phyloP scores from a whole-genome alignment of 2,113 vertebrate genomes.

The Dissostichus mawsoni region DNA sequence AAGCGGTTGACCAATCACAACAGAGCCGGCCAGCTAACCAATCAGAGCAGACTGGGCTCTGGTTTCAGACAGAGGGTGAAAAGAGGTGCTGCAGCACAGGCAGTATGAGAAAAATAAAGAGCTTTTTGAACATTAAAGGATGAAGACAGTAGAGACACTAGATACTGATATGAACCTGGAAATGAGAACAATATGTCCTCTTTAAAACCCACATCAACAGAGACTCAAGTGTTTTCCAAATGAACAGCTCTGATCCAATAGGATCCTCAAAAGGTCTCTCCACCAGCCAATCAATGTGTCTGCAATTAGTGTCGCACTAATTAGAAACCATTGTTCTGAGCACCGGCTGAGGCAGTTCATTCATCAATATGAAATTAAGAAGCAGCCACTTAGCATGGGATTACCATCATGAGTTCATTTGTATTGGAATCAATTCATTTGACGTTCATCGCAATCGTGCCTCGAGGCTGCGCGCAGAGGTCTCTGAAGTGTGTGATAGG shows the following conservation, averaged over 20 bases:
- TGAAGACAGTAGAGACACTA: too few species aligned
- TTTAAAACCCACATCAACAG: conserved; percentile 1
- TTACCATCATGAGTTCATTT: conserved; percentile 74
- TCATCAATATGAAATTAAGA: conserved; percentile 81
- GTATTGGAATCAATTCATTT: conserved; percentile 75
- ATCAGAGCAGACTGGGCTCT: too few species aligned
- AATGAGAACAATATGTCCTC: not conserved
- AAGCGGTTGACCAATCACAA: too few species aligned
- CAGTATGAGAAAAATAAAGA: too few species aligned
- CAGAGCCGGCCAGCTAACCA: too few species aligned
- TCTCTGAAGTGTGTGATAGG: conserved; percentile 27
- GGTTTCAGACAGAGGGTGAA: too few species aligned
- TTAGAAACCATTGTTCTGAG: conserved; percentile 77
- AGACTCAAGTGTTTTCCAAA: conserved; percentile 1
- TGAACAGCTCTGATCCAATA: conserved; percentile 36
- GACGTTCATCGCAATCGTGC: conserved; percentile 43
- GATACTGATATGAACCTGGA: too few species aligned
- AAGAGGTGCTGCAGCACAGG: too few species aligned
- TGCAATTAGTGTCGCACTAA: conserved; percentile 73
- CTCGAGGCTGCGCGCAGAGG: conserved; percentile 39
- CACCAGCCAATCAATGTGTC: conserved; percentile 67
- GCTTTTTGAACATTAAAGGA: too few species aligned
- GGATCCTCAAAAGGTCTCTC: conserved; percentile 37
- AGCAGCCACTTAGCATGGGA: conserved; percentile 74
- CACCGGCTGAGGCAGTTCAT: conserved; percentile 59